These are phyloP conservation scores for Oryzias sinensis DNA, from an alignment of 2,797 vertebrate genomes.

Conservation along the genomic window DNA sequence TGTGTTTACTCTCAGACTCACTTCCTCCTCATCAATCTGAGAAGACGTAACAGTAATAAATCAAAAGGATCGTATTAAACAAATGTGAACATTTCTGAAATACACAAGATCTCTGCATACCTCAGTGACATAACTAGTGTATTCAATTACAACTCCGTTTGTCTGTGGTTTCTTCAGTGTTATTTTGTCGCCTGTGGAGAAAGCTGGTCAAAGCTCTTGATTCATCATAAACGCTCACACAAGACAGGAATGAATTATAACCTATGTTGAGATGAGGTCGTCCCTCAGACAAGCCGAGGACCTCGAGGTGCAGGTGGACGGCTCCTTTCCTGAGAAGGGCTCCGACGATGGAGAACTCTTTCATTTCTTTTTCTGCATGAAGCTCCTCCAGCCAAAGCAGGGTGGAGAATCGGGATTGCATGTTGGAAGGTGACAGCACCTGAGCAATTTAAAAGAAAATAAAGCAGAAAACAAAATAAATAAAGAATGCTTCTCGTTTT, in stretches of 20 bases:
- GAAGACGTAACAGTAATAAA: slow-evolving; percentile 8
- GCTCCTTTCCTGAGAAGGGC: slow-evolving; percentile 82
- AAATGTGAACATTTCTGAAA: background rate
- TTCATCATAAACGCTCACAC: background rate
- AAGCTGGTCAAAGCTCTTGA: slow-evolving; percentile 5
- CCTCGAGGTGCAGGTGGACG: slow-evolving; percentile 80
- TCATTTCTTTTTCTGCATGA: slow-evolving; percentile 80
- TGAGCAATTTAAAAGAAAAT: slow-evolving; percentile 44
- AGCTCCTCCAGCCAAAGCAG: slow-evolving; percentile 95
- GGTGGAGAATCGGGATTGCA: slow-evolving; percentile 81
- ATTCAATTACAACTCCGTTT: slow-evolving; percentile 75
- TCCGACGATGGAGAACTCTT: slow-evolving; percentile 81
- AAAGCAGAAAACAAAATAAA: background rate
- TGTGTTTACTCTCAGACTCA: slow-evolving; percentile 83
- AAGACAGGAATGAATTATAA: slow-evolving; percentile 32
- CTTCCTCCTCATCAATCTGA: slow-evolving; percentile 85
- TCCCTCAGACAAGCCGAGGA: slow-evolving; percentile 85
- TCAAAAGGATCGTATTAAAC: background rate
- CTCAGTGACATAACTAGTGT: slow-evolving; percentile 80
- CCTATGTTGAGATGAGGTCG: slow-evolving; percentile 83
- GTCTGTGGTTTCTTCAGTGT: slow-evolving; percentile 80
- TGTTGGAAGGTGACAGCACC: slow-evolving; percentile 79
- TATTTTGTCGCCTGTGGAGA: slow-evolving; percentile 84
- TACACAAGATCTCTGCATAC: slow-evolving; percentile 63
- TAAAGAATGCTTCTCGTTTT: no score